Evolutionary conservation across 2,888 invertebrate species (phyloP).

Genomic region (Mechanitis mazaeus): DNA sequence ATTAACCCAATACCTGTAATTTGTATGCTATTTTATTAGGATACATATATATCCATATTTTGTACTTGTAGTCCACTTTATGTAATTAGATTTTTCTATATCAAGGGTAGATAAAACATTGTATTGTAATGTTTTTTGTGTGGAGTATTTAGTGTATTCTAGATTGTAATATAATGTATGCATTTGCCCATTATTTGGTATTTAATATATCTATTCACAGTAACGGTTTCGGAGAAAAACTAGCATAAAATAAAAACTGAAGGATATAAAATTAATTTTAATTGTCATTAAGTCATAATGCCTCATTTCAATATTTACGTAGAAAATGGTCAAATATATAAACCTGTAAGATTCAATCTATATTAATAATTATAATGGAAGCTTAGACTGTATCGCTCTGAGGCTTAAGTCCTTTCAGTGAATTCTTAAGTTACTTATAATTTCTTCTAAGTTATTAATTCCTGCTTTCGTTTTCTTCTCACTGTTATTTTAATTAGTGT

Average conservation of each 20-base stretch:
- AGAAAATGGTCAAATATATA: no score
- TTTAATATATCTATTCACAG: not conserved
- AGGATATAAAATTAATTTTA: not conserved
- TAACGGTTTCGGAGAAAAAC: not conserved
- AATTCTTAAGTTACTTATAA: not conserved
- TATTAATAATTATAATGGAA: no score
- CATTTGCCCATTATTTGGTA: constrained; percentile 15
- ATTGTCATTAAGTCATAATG: no score
- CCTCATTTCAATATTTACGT: no score
- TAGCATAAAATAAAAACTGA: not conserved
- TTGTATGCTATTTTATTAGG: not conserved
- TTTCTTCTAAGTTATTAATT: not conserved
- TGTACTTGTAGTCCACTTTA: not conserved
- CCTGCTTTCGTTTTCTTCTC: constrained; percentile 37
- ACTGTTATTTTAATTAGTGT: constrained; percentile 54
- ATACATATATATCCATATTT: not conserved
- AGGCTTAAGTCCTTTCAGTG: no score
- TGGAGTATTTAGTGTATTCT: constrained; percentile 2
- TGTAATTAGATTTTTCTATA: constrained; percentile 24
- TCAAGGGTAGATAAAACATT: constrained; percentile 14
- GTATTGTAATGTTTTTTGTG: not conserved
- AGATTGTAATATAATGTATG: constrained; percentile 10
- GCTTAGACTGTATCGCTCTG: no score
- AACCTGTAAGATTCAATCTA: no score
- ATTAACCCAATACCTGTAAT: constrained; percentile 6